A percentile compares a stretch with the other conserved stretches of the same genome.
Evolutionary conservation across 2,888 invertebrate species (phyloP).

Genomic region (Girardia tigrina): DNA sequence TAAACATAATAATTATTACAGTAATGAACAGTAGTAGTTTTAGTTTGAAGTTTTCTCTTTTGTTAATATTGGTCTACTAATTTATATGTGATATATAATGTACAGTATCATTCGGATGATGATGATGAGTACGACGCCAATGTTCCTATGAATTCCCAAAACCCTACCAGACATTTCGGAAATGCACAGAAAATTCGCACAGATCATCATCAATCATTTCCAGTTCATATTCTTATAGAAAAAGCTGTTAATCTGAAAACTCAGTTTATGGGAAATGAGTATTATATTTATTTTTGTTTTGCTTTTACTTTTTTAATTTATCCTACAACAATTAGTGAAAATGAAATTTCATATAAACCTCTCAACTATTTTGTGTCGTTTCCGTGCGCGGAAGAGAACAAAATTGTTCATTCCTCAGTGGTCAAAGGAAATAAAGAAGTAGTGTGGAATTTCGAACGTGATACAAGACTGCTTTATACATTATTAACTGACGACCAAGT

Average conservation of each 20-base stretch:
- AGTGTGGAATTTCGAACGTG: background rate
- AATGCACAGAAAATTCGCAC: background rate
- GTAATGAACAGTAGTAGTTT: too few relatives aligned
- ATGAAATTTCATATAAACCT: background rate
- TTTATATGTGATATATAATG: too few relatives aligned
- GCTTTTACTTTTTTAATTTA: background rate
- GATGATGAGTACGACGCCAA: background rate
- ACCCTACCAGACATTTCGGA: background rate
- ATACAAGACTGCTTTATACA: background rate
- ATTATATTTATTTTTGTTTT: too few relatives aligned
- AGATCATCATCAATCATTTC: constrained; percentile 18
- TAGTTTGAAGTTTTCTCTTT: too few relatives aligned
- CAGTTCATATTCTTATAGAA: constrained; percentile 27
- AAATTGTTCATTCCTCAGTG: background rate
- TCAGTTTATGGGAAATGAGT: background rate
- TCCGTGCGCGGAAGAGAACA: background rate
- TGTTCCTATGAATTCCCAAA: too few relatives aligned
- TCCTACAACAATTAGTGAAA: background rate
- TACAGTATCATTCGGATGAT: background rate
- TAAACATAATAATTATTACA: too few relatives aligned
- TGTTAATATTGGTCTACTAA: too few relatives aligned
- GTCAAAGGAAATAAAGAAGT: background rate
- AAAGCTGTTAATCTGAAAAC: constrained; percentile 6
- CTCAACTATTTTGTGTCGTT: background rate
- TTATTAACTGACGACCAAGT: background rate